Percentiles rank a stretch among this genome's conserved stretches.
These are phyloP conservation scores for Poecilia picta DNA, from an alignment of 2,797 vertebrate species.

Conservation along the genomic window DNA sequence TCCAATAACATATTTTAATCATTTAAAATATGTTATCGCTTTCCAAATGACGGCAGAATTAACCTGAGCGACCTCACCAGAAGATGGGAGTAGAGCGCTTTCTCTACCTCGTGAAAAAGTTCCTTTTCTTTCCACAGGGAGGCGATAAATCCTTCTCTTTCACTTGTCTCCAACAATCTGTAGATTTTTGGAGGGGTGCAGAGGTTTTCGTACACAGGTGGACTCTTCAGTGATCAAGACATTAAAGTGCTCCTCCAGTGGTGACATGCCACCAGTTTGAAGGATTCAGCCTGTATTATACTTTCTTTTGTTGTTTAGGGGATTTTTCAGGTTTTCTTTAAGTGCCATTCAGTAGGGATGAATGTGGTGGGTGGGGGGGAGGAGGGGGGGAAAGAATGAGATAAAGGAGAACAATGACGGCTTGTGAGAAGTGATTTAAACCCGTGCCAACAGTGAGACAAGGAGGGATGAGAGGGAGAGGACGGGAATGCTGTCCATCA, in stretches of 20 bases:
- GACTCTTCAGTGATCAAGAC: slow-evolving; percentile 41
- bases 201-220: slow-evolving; percentile 45
- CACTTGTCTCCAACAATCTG: slow-evolving; percentile 10
- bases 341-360: slow-evolving; percentile 34
- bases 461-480: slow-evolving; percentile 26
- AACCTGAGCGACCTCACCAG: slow-evolving; percentile 17
- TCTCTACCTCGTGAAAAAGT: background rate
- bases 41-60: background rate
- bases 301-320: slow-evolving; percentile 64
- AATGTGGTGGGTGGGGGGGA: slow-evolving; percentile 4
- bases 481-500: slow-evolving; percentile 55
- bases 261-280: slow-evolving; percentile 47
- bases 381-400: slow-evolving; percentile 26
- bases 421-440: slow-evolving; percentile 58
- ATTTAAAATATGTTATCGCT: background rate
- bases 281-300: slow-evolving; percentile 59
- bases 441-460: slow-evolving; percentile 49
- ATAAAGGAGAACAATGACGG: slow-evolving; percentile 70
- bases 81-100: slow-evolving; percentile 48
- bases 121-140: slow-evolving; percentile 29
- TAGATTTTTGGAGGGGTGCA: slow-evolving; percentile 23
- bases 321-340: slow-evolving; percentile 63
- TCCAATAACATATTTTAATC: background rate
- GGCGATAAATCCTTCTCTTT: slow-evolving; percentile 14
- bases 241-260: slow-evolving; percentile 37